Evolutionary conservation across 2,888 invertebrate genomes (phyloP), one percentile per base, ranked within the genome.

Genomic region (Calliphora vomitoria): DNA sequence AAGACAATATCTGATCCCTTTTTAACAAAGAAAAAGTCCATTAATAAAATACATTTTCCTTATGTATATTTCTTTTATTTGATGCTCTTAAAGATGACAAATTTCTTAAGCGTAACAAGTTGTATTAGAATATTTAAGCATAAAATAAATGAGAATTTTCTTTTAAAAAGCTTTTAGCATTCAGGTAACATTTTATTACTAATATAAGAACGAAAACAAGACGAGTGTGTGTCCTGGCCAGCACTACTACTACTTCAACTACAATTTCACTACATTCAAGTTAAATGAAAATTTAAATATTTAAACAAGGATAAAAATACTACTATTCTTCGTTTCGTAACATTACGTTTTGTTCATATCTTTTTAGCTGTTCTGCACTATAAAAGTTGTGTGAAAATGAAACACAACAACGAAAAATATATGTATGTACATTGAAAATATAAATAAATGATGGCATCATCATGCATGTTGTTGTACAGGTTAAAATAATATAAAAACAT

Each of bases 221-320:
- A 25, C 25, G 15, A 55, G 0, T 58, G 4, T 55, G 6, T 20
- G 11, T 18, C 3, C 10, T 53, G 53, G 53, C 53, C 53, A 71
- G 20, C n/a, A 20, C 10, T 69, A 18, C 31, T 41, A 25, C 8
- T 1, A 15, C 53, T 47, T 8, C 60, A 60, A 20, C 20, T 10
- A n/a, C 4, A 18, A 13, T 50, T 6, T 62, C 47, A 18, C 13
- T 18, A 44, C 13, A 55, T 64, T 85, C 50, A 64, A 58, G n/a
- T 76, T 60, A 83, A 86, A 86, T 86, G 83, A 86, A 76, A 86
- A 80, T 80, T 86, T 86, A 76, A 86, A 83, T 83, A 83, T 86
- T 86, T 83, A 86, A 86, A 80, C 79, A 80, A 55, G 78, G 74
- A 64, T 64, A 86, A 83, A 80, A 76, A 75, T 64, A 69, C 75